A percentile compares a stretch with the other conserved stretches of the same genome.
Evolutionary conservation across 2,888 invertebrate genomes (phyloP).

Genomic region (Coenonympha arcania): DNA sequence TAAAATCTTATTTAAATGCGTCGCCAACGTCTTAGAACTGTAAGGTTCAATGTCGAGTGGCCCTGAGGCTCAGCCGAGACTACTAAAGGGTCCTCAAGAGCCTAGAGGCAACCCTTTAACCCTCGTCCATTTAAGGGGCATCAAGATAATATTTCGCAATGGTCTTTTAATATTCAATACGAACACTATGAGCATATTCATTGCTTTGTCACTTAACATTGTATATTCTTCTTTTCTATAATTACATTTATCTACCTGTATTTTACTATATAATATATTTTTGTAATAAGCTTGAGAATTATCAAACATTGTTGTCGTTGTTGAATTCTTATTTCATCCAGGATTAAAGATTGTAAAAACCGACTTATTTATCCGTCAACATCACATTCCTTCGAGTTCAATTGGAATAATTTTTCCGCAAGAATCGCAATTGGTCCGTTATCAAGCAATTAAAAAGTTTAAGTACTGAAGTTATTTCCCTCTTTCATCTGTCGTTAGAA

Average conservation of each 20-base stretch:
- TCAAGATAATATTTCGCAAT: slow-evolving; percentile 25
- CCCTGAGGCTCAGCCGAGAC: slow-evolving; percentile 42
- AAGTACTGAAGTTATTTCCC: slow-evolving; percentile 19
- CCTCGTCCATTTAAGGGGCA: slow-evolving; percentile 38
- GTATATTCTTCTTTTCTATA: too few relatives aligned
- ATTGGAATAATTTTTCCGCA: slow-evolving; percentile 15
- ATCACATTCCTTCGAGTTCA: not conserved
- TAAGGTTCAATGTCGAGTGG: slow-evolving; percentile 42
- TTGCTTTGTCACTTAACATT: not conserved
- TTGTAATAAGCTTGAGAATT: too few relatives aligned
- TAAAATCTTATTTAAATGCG: slow-evolving; percentile 33
- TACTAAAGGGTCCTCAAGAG: slow-evolving; percentile 33
- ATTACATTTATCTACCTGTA: too few relatives aligned
- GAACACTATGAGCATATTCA: not conserved
- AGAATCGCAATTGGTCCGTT: slow-evolving; percentile 17
- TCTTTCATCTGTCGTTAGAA: slow-evolving; percentile 35
- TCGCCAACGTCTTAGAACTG: slow-evolving; percentile 39
- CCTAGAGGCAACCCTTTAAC: slow-evolving; percentile 36
- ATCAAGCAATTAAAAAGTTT: slow-evolving; percentile 29
- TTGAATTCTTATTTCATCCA: too few relatives aligned
- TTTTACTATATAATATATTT: too few relatives aligned
- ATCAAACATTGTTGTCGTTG: too few relatives aligned
- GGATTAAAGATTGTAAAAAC: too few relatives aligned
- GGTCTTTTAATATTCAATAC: slow-evolving; percentile 25
- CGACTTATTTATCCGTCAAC: not conserved